Base-by-base conservation (phyloP, 2,888 invertebrate genomes). In the Pammene aurita region DNA sequence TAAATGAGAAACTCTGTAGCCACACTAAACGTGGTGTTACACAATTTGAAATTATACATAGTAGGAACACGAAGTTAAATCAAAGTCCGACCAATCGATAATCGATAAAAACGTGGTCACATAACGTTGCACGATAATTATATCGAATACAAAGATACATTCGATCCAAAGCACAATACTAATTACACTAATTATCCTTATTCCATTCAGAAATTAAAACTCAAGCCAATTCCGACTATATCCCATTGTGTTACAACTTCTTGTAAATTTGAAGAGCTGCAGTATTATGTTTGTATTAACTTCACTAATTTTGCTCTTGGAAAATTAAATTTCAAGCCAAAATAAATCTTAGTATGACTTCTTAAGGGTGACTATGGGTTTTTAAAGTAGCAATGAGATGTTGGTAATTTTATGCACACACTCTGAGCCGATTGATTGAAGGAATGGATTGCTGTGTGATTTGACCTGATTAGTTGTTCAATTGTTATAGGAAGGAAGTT, bases 141-240 rank as follows among this genome's bases (percentile, higher is more conserved):
- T 52, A 62, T 41, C 52, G 50, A 61, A 62, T 38, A 61, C 62
- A 62, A 62, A 61, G 61, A 50, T 61, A 61, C 50, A 61, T 50
- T 48, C 34, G 50, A 50, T 50, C 41, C 52, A 61, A 61, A 62
- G 50, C 62, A 62, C 62, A 62, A 62, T 62, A 62, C 62, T 52
- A 62, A 62, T 62, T 38, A 62, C 50, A 41, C 62, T 52, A n/a
- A 62, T 52, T 62, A 52, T 18, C 4, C 16, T 1, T 18, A 50
- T 62, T 62, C 18, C 9, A 26, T n/a, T 52, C 18, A 18, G n/a
- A 0, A n/a, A 26, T 18, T 41, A 52, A 50, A 62, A 38, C 10
- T 13, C 41, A 41, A 13, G 18, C 62, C 6, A 26, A 62, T 18
- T 26, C 26, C 38, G 0, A 50, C 38, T 50, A 41, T 52, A 41